These are phyloP conservation scores for Cheilosia grossa DNA, from an alignment of 2,888 invertebrate genomes.

Conservation along the genomic window DNA sequence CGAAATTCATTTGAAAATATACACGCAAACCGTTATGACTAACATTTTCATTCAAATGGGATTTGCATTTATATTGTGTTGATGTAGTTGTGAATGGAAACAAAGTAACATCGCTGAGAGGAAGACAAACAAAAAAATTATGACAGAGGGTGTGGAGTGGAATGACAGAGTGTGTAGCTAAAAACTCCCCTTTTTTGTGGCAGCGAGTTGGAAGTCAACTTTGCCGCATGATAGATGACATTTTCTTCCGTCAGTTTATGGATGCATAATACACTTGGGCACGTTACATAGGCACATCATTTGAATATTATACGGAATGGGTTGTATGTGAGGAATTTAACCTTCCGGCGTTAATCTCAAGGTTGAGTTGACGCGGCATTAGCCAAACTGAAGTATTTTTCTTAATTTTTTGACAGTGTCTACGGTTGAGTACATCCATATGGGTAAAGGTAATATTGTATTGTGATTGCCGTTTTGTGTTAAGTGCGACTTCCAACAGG, in stretches of 20 bases:
- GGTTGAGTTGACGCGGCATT: no score
- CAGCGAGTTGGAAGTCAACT: conserved; percentile 57
- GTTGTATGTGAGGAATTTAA: no score
- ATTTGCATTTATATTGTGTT: conserved; percentile 35
- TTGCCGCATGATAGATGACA: conserved; percentile 62
- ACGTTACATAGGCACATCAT: conserved; percentile 59
- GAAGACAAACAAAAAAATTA: conserved; percentile 37
- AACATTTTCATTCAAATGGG: conserved; percentile 43
- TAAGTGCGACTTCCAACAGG: no score
- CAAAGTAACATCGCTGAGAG: conserved; percentile 54
- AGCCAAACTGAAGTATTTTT: no score
- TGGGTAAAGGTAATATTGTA: no score
- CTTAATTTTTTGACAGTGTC: no score
- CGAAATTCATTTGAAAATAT: conserved; percentile 59
- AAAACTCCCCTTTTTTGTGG: conserved; percentile 58
- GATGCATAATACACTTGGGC: conserved; percentile 43
- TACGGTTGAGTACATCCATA: no score
- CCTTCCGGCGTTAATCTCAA: no score
- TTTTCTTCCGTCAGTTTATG: conserved; percentile 67
- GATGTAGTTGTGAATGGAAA: conserved; percentile 49
- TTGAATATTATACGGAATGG: conserved; percentile 18
- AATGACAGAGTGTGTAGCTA: conserved; percentile 52
- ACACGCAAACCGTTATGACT: conserved; percentile 20
- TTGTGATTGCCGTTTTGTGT: no score
- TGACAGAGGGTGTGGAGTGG: conserved; percentile 72